Percentiles rank a stretch among this genome's conserved stretches.
These are phyloP conservation scores for Orgyia antiqua DNA, from an alignment of 2,888 invertebrate genomes.

Conservation along the genomic window DNA sequence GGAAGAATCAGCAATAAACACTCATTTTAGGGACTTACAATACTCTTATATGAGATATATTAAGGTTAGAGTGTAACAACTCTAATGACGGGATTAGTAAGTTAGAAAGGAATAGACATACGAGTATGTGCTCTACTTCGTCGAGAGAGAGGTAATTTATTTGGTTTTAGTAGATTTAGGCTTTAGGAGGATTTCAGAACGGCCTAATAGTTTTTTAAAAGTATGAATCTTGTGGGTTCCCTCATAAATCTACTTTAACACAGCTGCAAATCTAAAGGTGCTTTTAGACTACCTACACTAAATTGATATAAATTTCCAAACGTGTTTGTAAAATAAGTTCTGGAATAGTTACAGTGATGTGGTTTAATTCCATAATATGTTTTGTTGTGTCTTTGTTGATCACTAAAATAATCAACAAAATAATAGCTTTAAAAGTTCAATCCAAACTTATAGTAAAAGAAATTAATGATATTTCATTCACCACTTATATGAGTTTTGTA, in stretches of 20 bases:
- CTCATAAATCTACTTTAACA: slow-evolving; percentile 17
- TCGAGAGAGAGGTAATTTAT: slow-evolving; percentile 36
- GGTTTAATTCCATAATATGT: too few species aligned
- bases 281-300: too few species aligned
- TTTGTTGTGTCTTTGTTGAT: too few species aligned
- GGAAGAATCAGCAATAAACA: slow-evolving; percentile 68
- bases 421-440: too few species aligned
- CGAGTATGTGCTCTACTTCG: slow-evolving; percentile 26
- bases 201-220: slow-evolving; percentile 39
- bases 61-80: slow-evolving; percentile 51
- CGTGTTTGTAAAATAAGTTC: too few species aligned
- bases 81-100: slow-evolving; percentile 42
- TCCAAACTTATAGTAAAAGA: too few species aligned
- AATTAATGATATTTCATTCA: too few species aligned
- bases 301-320: too few species aligned
- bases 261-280: not conserved
- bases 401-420: too few species aligned
- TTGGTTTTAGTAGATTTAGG: slow-evolving; percentile 25
- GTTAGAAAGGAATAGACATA: slow-evolving; percentile 38
- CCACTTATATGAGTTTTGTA: too few species aligned
- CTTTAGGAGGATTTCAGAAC: slow-evolving; percentile 29
- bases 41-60: slow-evolving; percentile 61
- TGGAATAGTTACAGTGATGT: too few species aligned
- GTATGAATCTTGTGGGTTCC: slow-evolving; percentile 25
- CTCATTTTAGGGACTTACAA: slow-evolving; percentile 65